Conservation (phyloP, 2,113 vertebrate species). For the Ciconia stormi region DNA sequence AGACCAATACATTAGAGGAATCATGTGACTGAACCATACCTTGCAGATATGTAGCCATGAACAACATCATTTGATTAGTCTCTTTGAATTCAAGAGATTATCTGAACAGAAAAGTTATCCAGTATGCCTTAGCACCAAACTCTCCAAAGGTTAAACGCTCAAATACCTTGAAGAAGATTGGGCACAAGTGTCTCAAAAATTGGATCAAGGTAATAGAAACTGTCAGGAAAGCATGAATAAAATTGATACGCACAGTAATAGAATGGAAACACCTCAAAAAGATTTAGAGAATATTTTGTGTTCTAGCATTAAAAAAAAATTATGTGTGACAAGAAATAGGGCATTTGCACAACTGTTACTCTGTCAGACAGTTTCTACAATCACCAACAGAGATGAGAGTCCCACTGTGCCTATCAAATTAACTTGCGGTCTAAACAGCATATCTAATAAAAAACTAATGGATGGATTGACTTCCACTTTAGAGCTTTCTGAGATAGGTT, state of each 20-base stretch:
- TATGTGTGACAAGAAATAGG: neutral
- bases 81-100: neutral
- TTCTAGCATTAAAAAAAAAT: neutral
- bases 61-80: neutral
- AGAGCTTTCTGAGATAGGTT: neutral
- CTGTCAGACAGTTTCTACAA: neutral
- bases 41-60: neutral
- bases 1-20: neutral
- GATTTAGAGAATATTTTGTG: neutral
- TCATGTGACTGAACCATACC: neutral
- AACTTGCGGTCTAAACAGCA: neutral
- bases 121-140: neutral
- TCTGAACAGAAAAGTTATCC: neutral
- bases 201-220: neutral
- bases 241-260: neutral
- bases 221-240: neutral
- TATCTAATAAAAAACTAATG: neutral
- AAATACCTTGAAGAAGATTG: neutral
- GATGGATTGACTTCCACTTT: neutral
- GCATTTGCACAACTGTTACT: neutral
- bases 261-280: neutral
- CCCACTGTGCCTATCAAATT: neutral
- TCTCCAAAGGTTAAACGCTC: neutral
- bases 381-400: neutral
- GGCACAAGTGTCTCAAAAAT: neutral